Evolutionary conservation across 1,140 invertebrate genomes (phyloP).

Genomic region (Procambarus clarkii): DNA sequence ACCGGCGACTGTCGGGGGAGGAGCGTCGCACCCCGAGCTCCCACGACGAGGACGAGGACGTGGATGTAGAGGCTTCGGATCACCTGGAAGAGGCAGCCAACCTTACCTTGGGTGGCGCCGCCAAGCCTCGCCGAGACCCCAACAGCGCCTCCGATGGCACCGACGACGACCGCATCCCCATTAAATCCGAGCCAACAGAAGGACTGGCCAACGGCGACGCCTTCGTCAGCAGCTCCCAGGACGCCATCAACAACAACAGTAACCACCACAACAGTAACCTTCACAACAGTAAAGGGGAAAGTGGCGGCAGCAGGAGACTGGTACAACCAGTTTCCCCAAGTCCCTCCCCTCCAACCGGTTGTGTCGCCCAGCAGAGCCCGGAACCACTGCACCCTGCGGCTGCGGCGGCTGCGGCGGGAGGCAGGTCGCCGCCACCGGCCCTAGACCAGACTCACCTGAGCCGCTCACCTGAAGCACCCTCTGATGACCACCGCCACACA

Average conservation of each 20-base stretch:
- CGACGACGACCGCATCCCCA: constrained; percentile 19
- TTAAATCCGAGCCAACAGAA: constrained; percentile 41
- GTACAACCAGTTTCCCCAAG: background rate
- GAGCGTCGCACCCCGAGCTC: constrained; percentile 29
- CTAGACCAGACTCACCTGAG: background rate
- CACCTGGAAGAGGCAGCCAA: constrained; percentile 34
- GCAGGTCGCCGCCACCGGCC: background rate
- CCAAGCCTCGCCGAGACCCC: constrained; percentile 4
- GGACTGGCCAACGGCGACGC: constrained; percentile 21
- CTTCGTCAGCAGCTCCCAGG: constrained; percentile 34
- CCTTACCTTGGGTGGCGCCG: constrained; percentile 4
- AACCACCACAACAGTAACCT: constrained; percentile 9
- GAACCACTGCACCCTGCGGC: background rate
- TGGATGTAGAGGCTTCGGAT: constrained; percentile 50
- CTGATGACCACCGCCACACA: constrained; percentile 19
- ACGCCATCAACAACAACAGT: constrained; percentile 53
- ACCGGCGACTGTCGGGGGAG: constrained; percentile 33
- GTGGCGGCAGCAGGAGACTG: background rate
- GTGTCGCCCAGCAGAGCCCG: background rate
- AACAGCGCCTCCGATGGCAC: constrained; percentile 1
- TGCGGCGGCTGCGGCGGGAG: background rate
- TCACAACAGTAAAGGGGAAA: background rate
- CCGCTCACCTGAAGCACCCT: background rate
- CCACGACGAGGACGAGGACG: constrained; percentile 74
- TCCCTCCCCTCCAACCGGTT: background rate